phyloP scores from a whole-genome alignment of 2,888 invertebrate species.

The Heteromyza rotundicornis region DNA sequence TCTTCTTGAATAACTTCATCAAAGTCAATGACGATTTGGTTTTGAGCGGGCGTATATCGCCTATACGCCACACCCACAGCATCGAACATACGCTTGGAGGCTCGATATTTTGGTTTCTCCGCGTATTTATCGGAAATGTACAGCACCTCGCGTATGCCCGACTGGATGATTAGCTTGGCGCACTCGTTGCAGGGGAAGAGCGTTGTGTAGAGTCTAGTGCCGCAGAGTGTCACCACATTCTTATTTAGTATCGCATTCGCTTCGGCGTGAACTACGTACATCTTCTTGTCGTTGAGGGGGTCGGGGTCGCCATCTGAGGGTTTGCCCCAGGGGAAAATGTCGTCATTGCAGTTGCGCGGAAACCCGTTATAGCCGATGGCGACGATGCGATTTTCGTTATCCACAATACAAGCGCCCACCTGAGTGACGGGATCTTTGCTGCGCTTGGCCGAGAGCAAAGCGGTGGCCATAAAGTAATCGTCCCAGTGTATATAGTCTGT shows the following conservation, averaged over 20 bases:
- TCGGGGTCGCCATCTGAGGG: slow-evolving; percentile 43
- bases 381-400: slow-evolving; percentile 82
- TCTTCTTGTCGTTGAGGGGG: slow-evolving; percentile 76
- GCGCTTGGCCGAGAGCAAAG: slow-evolving; percentile 86
- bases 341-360: slow-evolving; percentile 88
- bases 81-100: slow-evolving; percentile 83
- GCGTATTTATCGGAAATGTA: slow-evolving; percentile 85
- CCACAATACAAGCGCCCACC: slow-evolving; percentile 95
- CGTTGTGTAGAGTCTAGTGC: slow-evolving; percentile 85
- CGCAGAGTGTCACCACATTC: slow-evolving; percentile 76
- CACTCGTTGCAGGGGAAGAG: slow-evolving; percentile 98
- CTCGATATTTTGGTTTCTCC: slow-evolving; percentile 71
- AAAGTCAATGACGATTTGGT: slow-evolving; percentile 74
- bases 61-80: slow-evolving; percentile 75
- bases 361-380: slow-evolving; percentile 98
- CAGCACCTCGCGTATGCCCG: slow-evolving; percentile 79
- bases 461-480: slow-evolving; percentile 96
- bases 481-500: slow-evolving; percentile 80
- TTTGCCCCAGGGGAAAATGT: slow-evolving; percentile 89
- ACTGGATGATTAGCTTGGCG: slow-evolving; percentile 94
- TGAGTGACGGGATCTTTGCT: slow-evolving; percentile 95
- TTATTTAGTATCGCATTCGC: slow-evolving; percentile 96
- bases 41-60: slow-evolving; percentile 69
- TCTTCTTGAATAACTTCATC: slow-evolving; percentile 35
- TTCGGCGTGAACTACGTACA: slow-evolving; percentile 97